Percentiles rank a stretch among this genome's conserved stretches.
Evolutionary conservation across 2,888 invertebrate species (phyloP).

Genomic region (Eucriotettix oculatus): DNA sequence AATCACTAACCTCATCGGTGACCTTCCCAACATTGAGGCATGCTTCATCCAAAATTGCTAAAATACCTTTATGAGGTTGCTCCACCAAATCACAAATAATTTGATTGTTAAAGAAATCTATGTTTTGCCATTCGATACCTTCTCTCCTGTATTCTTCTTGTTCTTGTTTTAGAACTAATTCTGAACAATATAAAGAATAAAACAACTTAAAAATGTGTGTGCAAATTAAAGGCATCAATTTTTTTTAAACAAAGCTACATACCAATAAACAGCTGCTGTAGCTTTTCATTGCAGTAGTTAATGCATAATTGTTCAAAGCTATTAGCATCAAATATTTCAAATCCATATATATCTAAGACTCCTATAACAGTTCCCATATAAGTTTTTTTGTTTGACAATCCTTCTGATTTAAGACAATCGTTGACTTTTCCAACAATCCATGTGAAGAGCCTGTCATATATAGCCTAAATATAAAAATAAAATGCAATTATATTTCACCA

Average conservation of each 20-base stretch:
- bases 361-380: slow-evolving; percentile 74
- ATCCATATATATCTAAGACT: slow-evolving; percentile 95
- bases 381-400: slow-evolving; percentile 22
- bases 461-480: slow-evolving; percentile 37
- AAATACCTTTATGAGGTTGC: slow-evolving; percentile 73
- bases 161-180: slow-evolving; percentile 91
- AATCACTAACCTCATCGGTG: slow-evolving; percentile 35
- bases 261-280: slow-evolving; percentile 95
- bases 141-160: slow-evolving; percentile 94
- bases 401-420: slow-evolving; percentile 62
- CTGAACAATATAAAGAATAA: slow-evolving; percentile 28
- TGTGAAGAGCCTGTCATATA: slow-evolving; percentile 85
- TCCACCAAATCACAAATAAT: slow-evolving; percentile 92
- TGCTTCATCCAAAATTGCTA: slow-evolving; percentile 92
- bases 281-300: slow-evolving; percentile 96
- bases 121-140: slow-evolving; percentile 88
- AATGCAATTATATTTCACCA: background rate
- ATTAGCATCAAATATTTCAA: slow-evolving; percentile 93
- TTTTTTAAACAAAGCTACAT: slow-evolving; percentile 17
- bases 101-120: slow-evolving; percentile 95
- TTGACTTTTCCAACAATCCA: slow-evolving; percentile 91
- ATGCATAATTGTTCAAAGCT: slow-evolving; percentile 99
- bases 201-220: background rate
- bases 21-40: slow-evolving; percentile 91
- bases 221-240: background rate